Conservation (phyloP, 1,140 invertebrate genomes). For the Diachasmimorpha longicaudata region DNA sequence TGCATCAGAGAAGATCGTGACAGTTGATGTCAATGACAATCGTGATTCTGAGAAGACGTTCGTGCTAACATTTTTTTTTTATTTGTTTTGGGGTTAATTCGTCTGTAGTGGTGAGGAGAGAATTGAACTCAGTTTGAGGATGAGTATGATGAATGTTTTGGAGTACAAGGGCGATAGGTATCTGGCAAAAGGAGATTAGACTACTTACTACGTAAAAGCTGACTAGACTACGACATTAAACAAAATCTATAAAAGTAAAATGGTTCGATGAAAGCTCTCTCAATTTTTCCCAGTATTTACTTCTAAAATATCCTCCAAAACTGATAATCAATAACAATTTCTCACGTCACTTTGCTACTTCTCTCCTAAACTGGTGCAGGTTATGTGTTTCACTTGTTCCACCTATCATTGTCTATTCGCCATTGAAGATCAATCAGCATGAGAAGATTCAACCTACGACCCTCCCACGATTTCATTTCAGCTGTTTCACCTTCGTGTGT, state of each 20-base stretch:
- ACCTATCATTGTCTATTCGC: neutral
- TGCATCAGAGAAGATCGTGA: neutral
- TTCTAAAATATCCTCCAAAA: too few relatives aligned
- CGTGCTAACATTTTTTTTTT: constrained; percentile 16
- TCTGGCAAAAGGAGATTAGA: too few relatives aligned
- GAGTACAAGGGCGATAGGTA: neutral
- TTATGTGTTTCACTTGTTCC: too few relatives aligned
- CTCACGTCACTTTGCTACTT: too few relatives aligned
- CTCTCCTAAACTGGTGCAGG: too few relatives aligned
- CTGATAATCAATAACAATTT: too few relatives aligned
- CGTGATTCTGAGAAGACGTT: constrained; percentile 22
- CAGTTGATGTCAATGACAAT: constrained; percentile 2
- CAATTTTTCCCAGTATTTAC: too few relatives aligned
- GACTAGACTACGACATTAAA: too few relatives aligned
- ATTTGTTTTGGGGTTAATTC: neutral
- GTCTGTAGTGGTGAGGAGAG: constrained; percentile 3
- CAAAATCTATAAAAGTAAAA: too few relatives aligned
- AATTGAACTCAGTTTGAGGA: neutral
- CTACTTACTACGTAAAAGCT: too few relatives aligned
- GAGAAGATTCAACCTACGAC: neutral
- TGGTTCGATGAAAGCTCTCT: too few relatives aligned
- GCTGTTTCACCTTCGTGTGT: neutral
- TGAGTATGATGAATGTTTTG: neutral
- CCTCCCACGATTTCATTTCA: neutral
- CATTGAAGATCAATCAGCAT: neutral